Percentiles rank a stretch among this genome's conserved stretches.
Evolutionary conservation across 1,140 invertebrate genomes (phyloP).

Genomic region (Tribolium madens): DNA sequence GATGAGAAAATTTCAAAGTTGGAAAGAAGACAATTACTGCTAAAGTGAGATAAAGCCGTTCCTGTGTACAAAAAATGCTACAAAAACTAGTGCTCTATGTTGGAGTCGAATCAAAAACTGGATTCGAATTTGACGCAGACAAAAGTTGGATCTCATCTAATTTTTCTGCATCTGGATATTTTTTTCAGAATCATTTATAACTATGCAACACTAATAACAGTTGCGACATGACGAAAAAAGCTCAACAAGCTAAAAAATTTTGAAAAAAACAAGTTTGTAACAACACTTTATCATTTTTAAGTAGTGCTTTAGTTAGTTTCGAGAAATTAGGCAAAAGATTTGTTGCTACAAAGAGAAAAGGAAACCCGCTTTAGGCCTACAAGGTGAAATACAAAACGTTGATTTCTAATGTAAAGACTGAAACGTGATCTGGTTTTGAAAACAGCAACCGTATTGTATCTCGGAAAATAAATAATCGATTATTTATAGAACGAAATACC

Average conservation of each 20-base stretch:
- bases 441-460: conserved; percentile 19
- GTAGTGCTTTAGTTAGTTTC: conserved; percentile 24
- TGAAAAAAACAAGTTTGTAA: conserved; percentile 9
- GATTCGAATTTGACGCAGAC: too few species aligned
- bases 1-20: conserved; percentile 61
- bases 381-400: conserved; percentile 47
- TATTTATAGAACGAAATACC: conserved; percentile 19
- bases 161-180: too few species aligned
- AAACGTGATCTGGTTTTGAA: conserved; percentile 42
- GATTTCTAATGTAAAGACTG: conserved; percentile 44
- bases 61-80: conserved; percentile 32
- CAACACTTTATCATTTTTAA: conserved; percentile 21
- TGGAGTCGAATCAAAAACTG: too few species aligned
- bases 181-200: too few species aligned
- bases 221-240: conserved; percentile 28
- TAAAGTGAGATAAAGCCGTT: conserved; percentile 49
- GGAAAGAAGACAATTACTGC: conserved; percentile 58
- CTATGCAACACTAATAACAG: too few species aligned
- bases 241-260: conserved; percentile 1
- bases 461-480: conserved; percentile 32
- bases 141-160: too few species aligned
- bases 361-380: conserved; percentile 41
- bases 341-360: conserved; percentile 39
- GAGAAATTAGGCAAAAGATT: conserved; percentile 24
- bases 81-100: too few species aligned